Conservation (phyloP, 2,888 invertebrate genomes). For the Aspidiotus rigidus region DNA sequence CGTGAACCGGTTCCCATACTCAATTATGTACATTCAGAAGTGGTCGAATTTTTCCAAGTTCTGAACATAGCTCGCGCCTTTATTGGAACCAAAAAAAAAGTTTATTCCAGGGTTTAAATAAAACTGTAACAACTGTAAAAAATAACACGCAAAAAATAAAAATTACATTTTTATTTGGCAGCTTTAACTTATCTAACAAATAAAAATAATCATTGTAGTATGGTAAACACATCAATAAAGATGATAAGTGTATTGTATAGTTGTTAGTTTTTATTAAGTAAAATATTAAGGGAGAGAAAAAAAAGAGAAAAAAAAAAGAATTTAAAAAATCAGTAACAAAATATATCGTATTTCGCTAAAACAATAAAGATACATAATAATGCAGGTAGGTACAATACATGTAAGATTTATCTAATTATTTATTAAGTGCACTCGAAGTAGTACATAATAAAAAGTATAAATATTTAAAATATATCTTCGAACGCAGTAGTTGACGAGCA, state of each 20-base stretch:
- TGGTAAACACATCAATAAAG: conserved; percentile 26
- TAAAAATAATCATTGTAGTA: conserved; percentile 21
- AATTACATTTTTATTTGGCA: conserved; percentile 27
- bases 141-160: not conserved
- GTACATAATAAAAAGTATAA: too few species aligned
- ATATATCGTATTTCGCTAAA: conserved; percentile 7
- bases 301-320: not conserved
- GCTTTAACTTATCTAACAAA: conserved; percentile 24
- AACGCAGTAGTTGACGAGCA: too few species aligned
- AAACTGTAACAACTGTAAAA: too few species aligned
- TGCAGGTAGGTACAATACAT: not conserved
- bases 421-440: too few species aligned
- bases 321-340: conserved; percentile 15
- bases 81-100: too few species aligned
- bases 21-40: too few species aligned
- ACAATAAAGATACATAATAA: too few species aligned
- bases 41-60: too few species aligned
- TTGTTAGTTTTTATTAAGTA: conserved; percentile 22
- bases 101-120: too few species aligned
- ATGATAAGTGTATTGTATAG: conserved; percentile 23
- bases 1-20: too few species aligned
- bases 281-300: not conserved
- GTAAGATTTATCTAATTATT: not conserved
- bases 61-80: too few species aligned
- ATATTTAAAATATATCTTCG: too few species aligned